Evolutionary conservation across 2,888 invertebrate genomes (phyloP), one percentile per base, ranked within the genome.

Genomic region (Drosophila kambysellisi): DNA sequence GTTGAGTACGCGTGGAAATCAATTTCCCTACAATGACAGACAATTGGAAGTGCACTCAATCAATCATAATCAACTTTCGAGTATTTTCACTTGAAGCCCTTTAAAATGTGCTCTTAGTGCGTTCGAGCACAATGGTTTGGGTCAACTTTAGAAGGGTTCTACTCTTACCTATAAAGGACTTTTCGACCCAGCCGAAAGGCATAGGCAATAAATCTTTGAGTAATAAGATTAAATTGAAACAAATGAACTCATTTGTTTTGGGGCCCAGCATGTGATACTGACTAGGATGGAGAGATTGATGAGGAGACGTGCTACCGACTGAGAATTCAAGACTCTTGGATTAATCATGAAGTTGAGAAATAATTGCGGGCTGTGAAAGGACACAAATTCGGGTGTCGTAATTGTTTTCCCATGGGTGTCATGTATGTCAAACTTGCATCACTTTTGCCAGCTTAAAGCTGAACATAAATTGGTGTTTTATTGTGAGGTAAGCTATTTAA

Each of bases 221-320:
- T 84, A 80, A 87, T 82, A 82, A 71, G 87, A 84, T 84, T 82
- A 87, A 84, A 84, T 84, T 83, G 76, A 84, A 84, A 87, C 84
- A 84, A 84, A 84, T 84, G 84, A 84, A 84, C 82, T 82, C 84
- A 84, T 87, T 87, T 84, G 74, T 70, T 64, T 48, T 65, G 8
- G 15, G 20, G 53, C 67, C 76, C 72, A 62, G 59, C 64, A 51
- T 52, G 48, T 58, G 63, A 48, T 58, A 53, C 48, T 29, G 52
- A 4, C 20, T 25, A 69, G 48, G 33, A 37, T 48, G 52, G n/a
- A 41, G 17, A 62, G 54, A 72, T 62, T 62, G 58, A 58, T 70
- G 52, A 37, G 54, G 50, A 25, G 3, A 43, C 51, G n/a, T 29
- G 29, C 25, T n/a, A 35, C 12, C 7, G 39, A 30, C 25, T 50